phyloP scores from a whole-genome alignment of 1,140 invertebrate genomes.

The Macrocentrus cingulum region DNA sequence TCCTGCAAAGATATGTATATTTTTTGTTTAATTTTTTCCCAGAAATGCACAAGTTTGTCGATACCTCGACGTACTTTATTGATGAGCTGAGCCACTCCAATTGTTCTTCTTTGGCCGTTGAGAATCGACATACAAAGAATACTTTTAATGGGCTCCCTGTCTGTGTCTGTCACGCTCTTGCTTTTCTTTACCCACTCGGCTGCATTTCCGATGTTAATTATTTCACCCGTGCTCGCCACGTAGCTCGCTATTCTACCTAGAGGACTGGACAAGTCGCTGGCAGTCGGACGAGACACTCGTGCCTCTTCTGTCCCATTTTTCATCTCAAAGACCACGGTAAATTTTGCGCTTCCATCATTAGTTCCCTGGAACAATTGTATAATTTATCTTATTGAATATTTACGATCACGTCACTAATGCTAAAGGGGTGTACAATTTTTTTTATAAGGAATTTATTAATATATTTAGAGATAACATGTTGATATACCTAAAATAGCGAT shows the following conservation, averaged over 20 bases:
- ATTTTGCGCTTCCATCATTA: slow-evolving; percentile 61
- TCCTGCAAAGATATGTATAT: too few relatives aligned
- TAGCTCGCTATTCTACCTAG: slow-evolving; percentile 77
- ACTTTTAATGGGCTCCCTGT: slow-evolving; percentile 65
- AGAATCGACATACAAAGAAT: slow-evolving; percentile 91
- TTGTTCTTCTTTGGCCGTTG: slow-evolving; percentile 82
- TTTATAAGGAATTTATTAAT: too few relatives aligned
- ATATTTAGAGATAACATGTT: too few relatives aligned
- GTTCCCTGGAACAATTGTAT: slow-evolving; percentile 47
- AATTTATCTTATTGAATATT: too few relatives aligned
- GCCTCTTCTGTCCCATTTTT: slow-evolving; percentile 63
- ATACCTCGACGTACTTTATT: slow-evolving; percentile 72
- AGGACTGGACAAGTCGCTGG: slow-evolving; percentile 61
- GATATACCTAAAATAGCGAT: too few relatives aligned
- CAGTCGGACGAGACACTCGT: slow-evolving; percentile 60
- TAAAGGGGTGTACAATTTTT: too few relatives aligned
- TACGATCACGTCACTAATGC: too few relatives aligned
- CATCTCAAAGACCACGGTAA: slow-evolving; percentile 81
- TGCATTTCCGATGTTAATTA: slow-evolving; percentile 82
- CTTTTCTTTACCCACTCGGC: slow-evolving; percentile 67
- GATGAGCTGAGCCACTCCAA: slow-evolving; percentile 91
- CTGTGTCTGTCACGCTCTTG: slow-evolving; percentile 64
- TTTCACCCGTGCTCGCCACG: slow-evolving; percentile 79
- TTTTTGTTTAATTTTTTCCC: background rate
- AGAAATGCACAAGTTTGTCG: background rate